Conservation (phyloP, 2,888 invertebrate genomes). For the Pachymerium ferrugineum region DNA sequence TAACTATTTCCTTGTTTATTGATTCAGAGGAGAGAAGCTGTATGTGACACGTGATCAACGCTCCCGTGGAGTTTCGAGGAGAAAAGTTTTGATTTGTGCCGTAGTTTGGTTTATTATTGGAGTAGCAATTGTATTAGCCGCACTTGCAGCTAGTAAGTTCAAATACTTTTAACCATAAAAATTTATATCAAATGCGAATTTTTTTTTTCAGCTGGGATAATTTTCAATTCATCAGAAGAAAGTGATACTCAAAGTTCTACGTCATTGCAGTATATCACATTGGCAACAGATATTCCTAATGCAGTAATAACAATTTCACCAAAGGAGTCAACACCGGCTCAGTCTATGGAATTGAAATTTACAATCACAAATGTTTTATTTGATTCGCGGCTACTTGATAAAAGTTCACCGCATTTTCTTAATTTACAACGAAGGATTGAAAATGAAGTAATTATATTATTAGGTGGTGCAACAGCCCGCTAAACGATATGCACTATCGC, state of each 20-base stretch:
- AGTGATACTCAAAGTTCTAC: neutral
- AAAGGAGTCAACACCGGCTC: too few relatives aligned
- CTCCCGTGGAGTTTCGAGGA: neutral
- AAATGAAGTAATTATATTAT: neutral
- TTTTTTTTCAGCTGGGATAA: neutral
- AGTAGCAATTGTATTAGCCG: neutral
- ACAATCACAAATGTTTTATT: neutral
- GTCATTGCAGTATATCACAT: neutral
- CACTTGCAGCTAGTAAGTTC: neutral
- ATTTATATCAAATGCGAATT: neutral
- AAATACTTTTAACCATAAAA: neutral
- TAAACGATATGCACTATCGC: too few relatives aligned
- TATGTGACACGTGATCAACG: neutral
- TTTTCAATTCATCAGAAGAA: neutral
- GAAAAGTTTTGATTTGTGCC: neutral
- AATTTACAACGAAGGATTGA: neutral
- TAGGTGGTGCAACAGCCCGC: too few relatives aligned
- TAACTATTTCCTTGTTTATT: neutral
- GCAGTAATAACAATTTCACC: too few relatives aligned
- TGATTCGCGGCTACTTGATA: neutral
- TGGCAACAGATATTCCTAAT: neutral
- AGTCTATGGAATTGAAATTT: neutral
- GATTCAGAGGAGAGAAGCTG: neutral
- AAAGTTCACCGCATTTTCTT: neutral
- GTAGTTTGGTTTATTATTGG: neutral